Evolutionary conservation across 2,797 vertebrate genomes (phyloP).

Genomic region (Labeo calbasu): DNA sequence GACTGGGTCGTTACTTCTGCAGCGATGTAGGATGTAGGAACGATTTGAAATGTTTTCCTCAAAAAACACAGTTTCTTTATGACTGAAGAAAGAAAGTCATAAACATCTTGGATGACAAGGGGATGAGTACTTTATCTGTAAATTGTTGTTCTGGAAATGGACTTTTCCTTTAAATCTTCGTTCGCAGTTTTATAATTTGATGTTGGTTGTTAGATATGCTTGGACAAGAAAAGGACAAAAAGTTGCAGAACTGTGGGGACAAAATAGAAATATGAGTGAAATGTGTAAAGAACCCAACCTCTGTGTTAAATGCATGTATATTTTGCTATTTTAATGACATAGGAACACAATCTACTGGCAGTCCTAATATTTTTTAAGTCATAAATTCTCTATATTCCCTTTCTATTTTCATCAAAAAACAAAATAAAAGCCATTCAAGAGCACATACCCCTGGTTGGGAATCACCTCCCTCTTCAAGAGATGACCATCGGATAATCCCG

Average conservation of each 20-base stretch:
- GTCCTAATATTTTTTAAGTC: neutral
- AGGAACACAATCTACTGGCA: neutral
- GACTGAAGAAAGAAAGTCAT: too few species aligned
- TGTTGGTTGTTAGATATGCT: neutral
- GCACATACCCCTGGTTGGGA: slow-evolving; percentile 2
- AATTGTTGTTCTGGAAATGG: too few species aligned
- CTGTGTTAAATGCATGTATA: neutral
- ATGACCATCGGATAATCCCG: slow-evolving; percentile 33
- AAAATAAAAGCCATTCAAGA: slow-evolving; percentile 1
- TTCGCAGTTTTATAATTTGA: neutral
- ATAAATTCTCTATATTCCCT: neutral
- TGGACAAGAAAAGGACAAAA: neutral
- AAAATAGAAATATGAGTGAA: neutral
- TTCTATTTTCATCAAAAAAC: neutral
- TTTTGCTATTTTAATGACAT: neutral
- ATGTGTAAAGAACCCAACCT: neutral
- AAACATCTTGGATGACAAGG: too few species aligned
- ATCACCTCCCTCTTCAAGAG: neutral
- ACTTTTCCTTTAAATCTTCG: too few species aligned
- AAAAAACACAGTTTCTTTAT: too few species aligned
- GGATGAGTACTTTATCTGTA: too few species aligned
- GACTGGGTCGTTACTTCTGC: too few species aligned
- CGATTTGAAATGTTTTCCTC: too few species aligned
- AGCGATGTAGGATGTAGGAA: too few species aligned
- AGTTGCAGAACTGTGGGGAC: too few species aligned